These are phyloP conservation scores for Malurus leucopterus DNA, from an alignment of 2,797 vertebrate genomes.

Conservation along the genomic window DNA sequence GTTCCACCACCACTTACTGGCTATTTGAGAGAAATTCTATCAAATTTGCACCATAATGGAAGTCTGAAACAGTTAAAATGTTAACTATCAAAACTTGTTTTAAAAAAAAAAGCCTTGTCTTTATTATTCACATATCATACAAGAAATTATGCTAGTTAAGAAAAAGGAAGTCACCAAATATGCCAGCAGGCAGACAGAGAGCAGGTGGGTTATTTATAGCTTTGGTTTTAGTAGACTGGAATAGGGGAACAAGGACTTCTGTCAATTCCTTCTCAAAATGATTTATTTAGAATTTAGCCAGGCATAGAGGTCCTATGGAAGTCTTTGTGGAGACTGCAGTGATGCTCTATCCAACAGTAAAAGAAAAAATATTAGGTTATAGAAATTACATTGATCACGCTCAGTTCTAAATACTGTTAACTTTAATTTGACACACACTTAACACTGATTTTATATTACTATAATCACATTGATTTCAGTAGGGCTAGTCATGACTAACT, in stretches of 20 bases:
- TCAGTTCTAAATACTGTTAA: neutral
- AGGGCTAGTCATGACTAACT: neutral
- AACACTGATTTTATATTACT: neutral
- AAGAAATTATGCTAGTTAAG: neutral
- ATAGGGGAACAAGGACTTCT: neutral
- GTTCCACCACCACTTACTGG: neutral
- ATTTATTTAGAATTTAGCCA: neutral
- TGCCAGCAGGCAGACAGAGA: neutral
- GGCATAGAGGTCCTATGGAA: neutral
- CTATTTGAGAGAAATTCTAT: neutral
- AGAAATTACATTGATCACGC: rapidly evolving
- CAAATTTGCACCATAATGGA: neutral
- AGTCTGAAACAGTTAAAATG: neutral
- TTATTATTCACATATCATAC: neutral
- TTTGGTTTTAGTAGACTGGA: neutral
- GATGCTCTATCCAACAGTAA: neutral
- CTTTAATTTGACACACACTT: neutral
- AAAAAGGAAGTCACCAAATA: neutral
- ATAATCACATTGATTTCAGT: neutral
- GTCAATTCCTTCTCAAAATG: neutral
- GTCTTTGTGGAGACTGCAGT: neutral
- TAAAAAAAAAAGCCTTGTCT: neutral
- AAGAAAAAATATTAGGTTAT: neutral
- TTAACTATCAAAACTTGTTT: neutral
- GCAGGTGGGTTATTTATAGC: neutral